phyloP scores from a whole-genome alignment of 35 echinoderm and acorn worm genomes.

The Apostichopus parvimensis region DNA sequence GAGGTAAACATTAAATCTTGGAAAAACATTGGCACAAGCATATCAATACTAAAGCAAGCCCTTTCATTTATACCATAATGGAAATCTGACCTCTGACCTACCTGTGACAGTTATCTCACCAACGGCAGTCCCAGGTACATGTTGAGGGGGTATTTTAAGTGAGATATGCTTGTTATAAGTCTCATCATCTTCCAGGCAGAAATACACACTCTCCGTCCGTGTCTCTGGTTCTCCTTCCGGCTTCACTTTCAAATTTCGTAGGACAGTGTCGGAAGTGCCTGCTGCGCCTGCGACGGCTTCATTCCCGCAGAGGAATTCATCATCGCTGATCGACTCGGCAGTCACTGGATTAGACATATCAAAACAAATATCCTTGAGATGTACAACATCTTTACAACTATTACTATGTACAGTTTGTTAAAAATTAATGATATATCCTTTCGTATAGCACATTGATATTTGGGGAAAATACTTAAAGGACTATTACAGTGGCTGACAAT shows the following conservation, averaged over 20 bases:
- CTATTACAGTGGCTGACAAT: too few species aligned
- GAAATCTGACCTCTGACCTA: not conserved
- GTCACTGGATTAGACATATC: not conserved
- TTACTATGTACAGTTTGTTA: too few species aligned
- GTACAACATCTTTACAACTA: too few species aligned
- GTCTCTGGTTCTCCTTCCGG: constrained; percentile 44
- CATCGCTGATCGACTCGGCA: constrained; percentile 25
- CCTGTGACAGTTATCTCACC: constrained; percentile 50
- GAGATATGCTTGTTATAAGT: not conserved
- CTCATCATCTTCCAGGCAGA: constrained; percentile 34
- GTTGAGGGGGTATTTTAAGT: not conserved
- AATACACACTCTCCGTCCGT: constrained; percentile 18
- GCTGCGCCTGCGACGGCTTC: not conserved
- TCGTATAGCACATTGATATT: too few species aligned
- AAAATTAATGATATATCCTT: too few species aligned
- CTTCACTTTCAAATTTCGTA: not conserved
- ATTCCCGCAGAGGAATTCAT: constrained; percentile 34
- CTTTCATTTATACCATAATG: too few species aligned
- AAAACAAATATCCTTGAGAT: too few species aligned
- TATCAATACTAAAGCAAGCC: too few species aligned
- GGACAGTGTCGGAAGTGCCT: not conserved
- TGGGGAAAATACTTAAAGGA: too few species aligned
- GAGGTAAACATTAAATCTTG: too few species aligned
- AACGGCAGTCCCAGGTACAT: not conserved
- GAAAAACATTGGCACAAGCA: too few species aligned